Conservation (phyloP, 1,140 invertebrate genomes). For the Trachymyrmex cornetzi region DNA sequence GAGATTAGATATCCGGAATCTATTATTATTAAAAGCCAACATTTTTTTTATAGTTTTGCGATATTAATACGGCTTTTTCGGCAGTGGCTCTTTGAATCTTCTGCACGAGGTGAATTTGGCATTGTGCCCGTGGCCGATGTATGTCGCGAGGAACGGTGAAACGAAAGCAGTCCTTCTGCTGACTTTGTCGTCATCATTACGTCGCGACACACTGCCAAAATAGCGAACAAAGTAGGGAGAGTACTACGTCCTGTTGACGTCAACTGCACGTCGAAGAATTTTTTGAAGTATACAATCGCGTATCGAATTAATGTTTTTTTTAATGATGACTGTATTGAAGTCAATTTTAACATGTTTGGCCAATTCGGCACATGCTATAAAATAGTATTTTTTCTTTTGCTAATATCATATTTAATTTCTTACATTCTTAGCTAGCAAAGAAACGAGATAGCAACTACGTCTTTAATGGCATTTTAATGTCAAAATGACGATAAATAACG, state of each 20-base stretch:
- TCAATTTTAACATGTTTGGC: neutral
- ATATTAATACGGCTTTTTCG: slow-evolving; percentile 50
- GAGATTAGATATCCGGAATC: slow-evolving; percentile 3
- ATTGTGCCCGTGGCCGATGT: slow-evolving; percentile 29
- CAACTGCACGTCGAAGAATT: neutral
- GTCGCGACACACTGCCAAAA: slow-evolving; percentile 20
- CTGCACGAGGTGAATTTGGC: slow-evolving; percentile 19
- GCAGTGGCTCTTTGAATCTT: slow-evolving; percentile 13
- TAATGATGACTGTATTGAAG: neutral
- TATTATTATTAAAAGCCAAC: slow-evolving; percentile 38
- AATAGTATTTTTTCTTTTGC: neutral
- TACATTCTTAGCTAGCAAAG: neutral
- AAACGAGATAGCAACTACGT: no score
- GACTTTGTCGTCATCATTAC: slow-evolving; percentile 37
- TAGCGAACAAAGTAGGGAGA: slow-evolving; percentile 50
- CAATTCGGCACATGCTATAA: neutral
- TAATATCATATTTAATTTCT: neutral
- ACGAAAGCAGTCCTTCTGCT: slow-evolving; percentile 37
- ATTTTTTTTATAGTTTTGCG: slow-evolving; percentile 24
- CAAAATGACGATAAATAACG: no score
- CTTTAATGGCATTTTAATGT: no score
- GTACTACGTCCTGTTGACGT: slow-evolving; percentile 21
- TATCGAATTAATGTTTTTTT: neutral
- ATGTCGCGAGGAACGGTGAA: slow-evolving; percentile 8
- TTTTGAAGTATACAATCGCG: neutral